phyloP scores from a whole-genome alignment of 1,140 invertebrate species.

The Lethocerus indicus region DNA sequence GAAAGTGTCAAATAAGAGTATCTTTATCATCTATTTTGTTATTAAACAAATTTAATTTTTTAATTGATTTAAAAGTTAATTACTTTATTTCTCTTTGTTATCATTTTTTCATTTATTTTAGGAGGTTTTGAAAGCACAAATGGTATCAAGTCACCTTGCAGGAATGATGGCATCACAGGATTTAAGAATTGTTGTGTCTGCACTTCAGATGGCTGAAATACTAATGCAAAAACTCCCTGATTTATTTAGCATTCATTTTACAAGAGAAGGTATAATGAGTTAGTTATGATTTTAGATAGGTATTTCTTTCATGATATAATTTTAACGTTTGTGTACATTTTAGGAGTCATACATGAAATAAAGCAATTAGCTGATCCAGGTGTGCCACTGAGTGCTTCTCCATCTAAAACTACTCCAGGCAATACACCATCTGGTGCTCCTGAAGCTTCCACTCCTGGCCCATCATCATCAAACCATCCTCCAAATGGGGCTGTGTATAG shows the following conservation, averaged over 20 bases:
- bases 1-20: too few species aligned
- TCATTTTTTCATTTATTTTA: conserved; percentile 21
- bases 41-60: too few species aligned
- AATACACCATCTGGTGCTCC: conserved; percentile 2
- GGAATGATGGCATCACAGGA: conserved; percentile 95
- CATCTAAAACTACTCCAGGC: conserved; percentile 31
- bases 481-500: not conserved
- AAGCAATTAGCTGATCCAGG: conserved; percentile 56
- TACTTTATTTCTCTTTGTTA: not conserved
- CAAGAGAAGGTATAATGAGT: conserved; percentile 52
- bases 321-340: not conserved
- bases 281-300: not conserved
- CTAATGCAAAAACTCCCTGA: conserved; percentile 91
- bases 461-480: not conserved
- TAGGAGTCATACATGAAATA: conserved; percentile 78
- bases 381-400: conserved; percentile 38
- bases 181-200: conserved; percentile 87
- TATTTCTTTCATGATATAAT: not conserved
- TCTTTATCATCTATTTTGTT: too few species aligned
- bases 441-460: conserved; percentile 7
- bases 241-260: conserved; percentile 86
- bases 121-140: conserved; percentile 79
- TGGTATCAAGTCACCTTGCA: conserved; percentile 91
- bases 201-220: conserved; percentile 92
- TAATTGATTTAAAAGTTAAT: not conserved